phyloP scores from a whole-genome alignment of 2,113 vertebrate genomes.

The Oryzias woworae region DNA sequence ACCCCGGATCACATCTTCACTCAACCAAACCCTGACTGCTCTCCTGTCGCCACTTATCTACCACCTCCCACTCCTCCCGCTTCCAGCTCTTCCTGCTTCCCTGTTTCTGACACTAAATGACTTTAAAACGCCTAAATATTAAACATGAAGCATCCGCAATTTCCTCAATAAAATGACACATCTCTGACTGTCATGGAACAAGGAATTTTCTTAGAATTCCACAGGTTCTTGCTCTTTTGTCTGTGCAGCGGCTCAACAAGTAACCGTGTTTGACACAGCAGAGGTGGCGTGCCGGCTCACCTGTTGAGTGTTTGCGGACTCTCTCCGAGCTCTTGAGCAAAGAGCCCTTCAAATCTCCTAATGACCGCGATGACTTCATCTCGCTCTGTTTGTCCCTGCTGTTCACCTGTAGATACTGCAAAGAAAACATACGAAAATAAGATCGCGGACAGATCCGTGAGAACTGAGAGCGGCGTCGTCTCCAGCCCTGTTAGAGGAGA shows the following conservation, averaged over 20 bases:
- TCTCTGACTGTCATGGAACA: too few relatives aligned
- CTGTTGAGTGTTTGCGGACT: slow-evolving; percentile 88
- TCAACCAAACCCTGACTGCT: slow-evolving; percentile 43
- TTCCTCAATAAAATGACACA: too few relatives aligned
- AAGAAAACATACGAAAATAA: not conserved
- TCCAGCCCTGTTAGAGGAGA: too few relatives aligned
- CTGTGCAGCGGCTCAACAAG: too few relatives aligned
- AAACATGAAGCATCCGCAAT: too few relatives aligned
- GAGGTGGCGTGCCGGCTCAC: slow-evolving; percentile 57
- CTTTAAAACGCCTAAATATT: not conserved
- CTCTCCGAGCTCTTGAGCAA: slow-evolving; percentile 85
- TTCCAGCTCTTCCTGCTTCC: slow-evolving; percentile 3
- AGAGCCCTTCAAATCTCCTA: slow-evolving; percentile 89
- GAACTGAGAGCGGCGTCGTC: slow-evolving; percentile 22
- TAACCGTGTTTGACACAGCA: too few relatives aligned
- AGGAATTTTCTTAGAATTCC: too few relatives aligned
- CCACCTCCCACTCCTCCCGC: slow-evolving; percentile 20
- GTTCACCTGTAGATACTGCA: slow-evolving; percentile 85
- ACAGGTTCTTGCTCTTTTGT: too few relatives aligned
- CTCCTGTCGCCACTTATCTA: slow-evolving; percentile 58
- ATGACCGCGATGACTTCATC: slow-evolving; percentile 87
- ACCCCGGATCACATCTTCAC: slow-evolving; percentile 35
- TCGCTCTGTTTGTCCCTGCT: slow-evolving; percentile 88
- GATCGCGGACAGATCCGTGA: not conserved
- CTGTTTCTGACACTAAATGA: slow-evolving; percentile 16